These are phyloP conservation scores for Scolopax bukidnonensis DNA, from an alignment of 2,797 vertebrate genomes.

Conservation along the genomic window DNA sequence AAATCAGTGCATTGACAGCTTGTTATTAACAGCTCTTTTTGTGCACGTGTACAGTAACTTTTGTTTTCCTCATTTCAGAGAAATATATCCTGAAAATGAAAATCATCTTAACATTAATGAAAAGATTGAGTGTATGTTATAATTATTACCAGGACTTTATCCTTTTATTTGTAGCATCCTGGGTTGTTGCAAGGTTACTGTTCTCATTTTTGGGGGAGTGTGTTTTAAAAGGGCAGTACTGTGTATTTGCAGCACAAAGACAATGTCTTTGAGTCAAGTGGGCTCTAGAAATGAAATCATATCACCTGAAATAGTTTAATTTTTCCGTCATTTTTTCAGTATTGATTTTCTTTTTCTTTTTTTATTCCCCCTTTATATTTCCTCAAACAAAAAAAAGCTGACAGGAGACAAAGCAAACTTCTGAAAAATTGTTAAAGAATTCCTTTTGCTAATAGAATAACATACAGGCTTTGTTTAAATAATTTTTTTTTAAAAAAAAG, in stretches of 20 bases:
- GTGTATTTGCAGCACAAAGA: neutral
- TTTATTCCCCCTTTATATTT: neutral
- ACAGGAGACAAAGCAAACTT: neutral
- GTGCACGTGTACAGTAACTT: neutral
- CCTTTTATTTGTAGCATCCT: neutral
- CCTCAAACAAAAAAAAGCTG: neutral
- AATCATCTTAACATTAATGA: neutral
- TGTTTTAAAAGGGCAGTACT: neutral
- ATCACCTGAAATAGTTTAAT: constrained; percentile 42
- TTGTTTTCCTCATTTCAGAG: neutral
- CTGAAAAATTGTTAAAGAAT: neutral
- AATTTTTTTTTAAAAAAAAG: neutral
- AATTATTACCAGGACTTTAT: neutral
- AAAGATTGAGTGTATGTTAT: neutral
- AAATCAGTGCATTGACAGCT: neutral
- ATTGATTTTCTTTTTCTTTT: neutral
- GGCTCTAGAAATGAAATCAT: constrained; percentile 7
- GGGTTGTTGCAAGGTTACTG: neutral
- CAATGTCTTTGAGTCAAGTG: constrained; percentile 23
- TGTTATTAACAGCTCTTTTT: neutral
- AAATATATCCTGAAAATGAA: neutral
- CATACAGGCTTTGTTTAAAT: neutral
- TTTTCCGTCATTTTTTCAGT: constrained; percentile 24
- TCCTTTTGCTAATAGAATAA: constrained; percentile 1
- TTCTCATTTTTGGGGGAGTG: neutral